Base-by-base conservation (phyloP, 2,888 invertebrate genomes). In the Xylota segnis region DNA sequence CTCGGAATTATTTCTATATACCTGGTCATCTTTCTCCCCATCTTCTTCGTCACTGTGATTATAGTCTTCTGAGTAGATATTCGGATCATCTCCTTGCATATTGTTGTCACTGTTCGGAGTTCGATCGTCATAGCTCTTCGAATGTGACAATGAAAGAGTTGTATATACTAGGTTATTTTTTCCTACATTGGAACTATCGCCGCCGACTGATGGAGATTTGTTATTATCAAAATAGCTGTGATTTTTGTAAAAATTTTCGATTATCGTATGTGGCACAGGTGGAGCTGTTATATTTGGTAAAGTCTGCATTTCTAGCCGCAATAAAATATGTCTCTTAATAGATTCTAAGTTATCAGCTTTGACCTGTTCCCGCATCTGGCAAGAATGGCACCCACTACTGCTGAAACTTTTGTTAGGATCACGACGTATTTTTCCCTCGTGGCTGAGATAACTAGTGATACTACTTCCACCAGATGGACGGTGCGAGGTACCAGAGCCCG, bases 261-360 rank as follows among this genome's bases (percentile, higher is more conserved):
- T 93, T 88, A 94, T 93, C 86, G 93, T 93, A 72, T 92, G 92
- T 45, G 94, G 95, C 82, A 95, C 94, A n/a, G 88, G 81, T 27
- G 95, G 94, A 88, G 94, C 91, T 16, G 95, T 95, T 79, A 94
- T 95, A 90, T 95, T 95, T 47, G 95, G 95, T 56, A 94, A 93
- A 88, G 94, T 93, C 81, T 93, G 92, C 90, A 95, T 93, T 87
- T 95, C 94, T 82, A 95, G 93, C 89, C 95, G 94, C 88, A 93
- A 93, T 78, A 95, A 92, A 83, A 95, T 94, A 90, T 94, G 94
- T 90, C 94, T 94, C 90, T 95, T 95, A 88, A 95, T 95, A 75
- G 94, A 93, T 89, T 94, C 93, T 83, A 95, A 92, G 89, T 94
- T 95, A 89, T 94, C 93, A 89, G 94, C 93, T 88, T 94, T 94